Conservation (phyloP, 2,888 invertebrate species). For the Habroteleia sp. region DNA sequence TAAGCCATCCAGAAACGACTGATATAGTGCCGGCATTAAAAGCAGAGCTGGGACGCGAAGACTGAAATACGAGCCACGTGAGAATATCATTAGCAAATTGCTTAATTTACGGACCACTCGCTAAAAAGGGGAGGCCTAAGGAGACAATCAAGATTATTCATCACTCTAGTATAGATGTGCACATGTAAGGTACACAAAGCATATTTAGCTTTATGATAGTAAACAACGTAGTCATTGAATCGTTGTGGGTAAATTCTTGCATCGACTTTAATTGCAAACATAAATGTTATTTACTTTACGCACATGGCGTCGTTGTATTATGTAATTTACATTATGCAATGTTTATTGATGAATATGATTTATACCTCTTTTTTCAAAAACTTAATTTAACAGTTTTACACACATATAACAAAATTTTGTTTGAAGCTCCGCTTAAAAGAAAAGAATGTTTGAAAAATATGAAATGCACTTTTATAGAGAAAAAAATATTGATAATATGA, state of each 20-base stretch:
- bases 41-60: constrained; percentile 72
- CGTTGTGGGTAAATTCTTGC: constrained; percentile 36
- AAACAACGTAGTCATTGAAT: constrained; percentile 43
- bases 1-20: constrained; percentile 69
- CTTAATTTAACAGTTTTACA: too few species aligned
- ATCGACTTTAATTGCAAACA: constrained; percentile 49
- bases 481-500: too few species aligned
- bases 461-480: too few species aligned
- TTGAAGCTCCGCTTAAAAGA: too few species aligned
- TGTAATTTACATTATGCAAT: constrained; percentile 19
- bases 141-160: constrained; percentile 65
- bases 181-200: constrained; percentile 44
- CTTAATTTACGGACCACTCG: constrained; percentile 78
- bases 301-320: constrained; percentile 11
- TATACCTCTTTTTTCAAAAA: too few species aligned
- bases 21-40: constrained; percentile 77
- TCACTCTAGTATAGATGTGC: constrained; percentile 48
- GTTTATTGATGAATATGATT: constrained; percentile 21
- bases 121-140: constrained; percentile 64
- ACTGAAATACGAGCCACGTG: constrained; percentile 79
- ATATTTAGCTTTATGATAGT: constrained; percentile 53
- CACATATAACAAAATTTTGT: too few species aligned
- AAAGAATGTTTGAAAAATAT: too few species aligned
- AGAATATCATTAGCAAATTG: constrained; percentile 81
- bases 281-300: constrained; percentile 33